These are phyloP conservation scores for Trematomus bernacchii DNA, from an alignment of 2,797 vertebrate genomes.

Conservation along the genomic window DNA sequence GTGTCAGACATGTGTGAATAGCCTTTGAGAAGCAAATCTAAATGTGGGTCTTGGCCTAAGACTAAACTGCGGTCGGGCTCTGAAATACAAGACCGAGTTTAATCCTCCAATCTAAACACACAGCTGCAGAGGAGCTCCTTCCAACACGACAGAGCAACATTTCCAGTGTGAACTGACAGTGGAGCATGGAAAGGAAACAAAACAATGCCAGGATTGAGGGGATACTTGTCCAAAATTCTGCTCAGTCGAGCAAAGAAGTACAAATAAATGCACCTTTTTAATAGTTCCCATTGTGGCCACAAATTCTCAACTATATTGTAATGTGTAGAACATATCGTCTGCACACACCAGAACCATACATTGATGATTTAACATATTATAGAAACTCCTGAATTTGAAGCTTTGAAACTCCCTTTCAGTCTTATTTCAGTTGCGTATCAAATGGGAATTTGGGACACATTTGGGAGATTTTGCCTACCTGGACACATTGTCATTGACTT, in stretches of 20 bases:
- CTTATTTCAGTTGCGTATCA: background rate
- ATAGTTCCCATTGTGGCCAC: conserved; percentile 21
- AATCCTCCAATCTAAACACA: conserved; percentile 69
- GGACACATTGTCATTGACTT: background rate
- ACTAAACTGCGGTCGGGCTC: conserved; percentile 46
- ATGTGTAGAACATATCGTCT: background rate
- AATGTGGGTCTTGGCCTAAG: conserved; percentile 63
- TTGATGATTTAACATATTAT: background rate
- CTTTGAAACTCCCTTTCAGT: conserved; percentile 8
- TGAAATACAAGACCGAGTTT: conserved; percentile 58
- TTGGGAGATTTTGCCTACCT: background rate
- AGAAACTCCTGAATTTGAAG: background rate
- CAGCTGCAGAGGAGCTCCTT: conserved; percentile 25
- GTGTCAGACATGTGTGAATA: conserved; percentile 14
- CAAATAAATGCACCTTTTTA: conserved; percentile 28
- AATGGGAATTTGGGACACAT: background rate
- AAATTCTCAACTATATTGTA: background rate
- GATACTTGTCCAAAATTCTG: conserved; percentile 8
- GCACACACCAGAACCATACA: background rate
- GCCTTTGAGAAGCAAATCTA: conserved; percentile 33
- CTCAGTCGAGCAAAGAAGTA: conserved; percentile 13
- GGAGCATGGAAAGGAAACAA: conserved; percentile 46
- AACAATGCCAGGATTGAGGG: conserved; percentile 28
- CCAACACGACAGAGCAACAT: conserved; percentile 33
- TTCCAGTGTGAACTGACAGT: conserved; percentile 36